phyloP scores from a whole-genome alignment of 2,797 vertebrate species.

The Syndactyla subalaris region DNA sequence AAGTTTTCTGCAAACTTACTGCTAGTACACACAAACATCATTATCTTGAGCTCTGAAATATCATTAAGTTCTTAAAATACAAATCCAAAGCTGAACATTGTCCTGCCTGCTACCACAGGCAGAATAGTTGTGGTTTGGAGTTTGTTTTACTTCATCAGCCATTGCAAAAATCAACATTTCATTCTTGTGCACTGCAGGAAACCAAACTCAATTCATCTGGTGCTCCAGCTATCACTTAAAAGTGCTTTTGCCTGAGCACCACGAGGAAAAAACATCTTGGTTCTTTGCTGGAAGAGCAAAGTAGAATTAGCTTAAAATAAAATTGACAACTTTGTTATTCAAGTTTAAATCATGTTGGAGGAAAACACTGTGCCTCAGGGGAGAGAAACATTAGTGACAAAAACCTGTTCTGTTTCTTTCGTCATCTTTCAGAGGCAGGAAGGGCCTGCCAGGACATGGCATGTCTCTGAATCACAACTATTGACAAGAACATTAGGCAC shows the following conservation, averaged over 20 bases:
- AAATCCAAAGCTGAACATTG: not conserved
- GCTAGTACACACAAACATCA: not conserved
- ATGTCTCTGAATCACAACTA: not conserved
- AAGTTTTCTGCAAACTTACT: not conserved
- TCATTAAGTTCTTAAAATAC: not conserved
- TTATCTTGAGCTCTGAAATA: not conserved
- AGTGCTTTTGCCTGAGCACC: not conserved
- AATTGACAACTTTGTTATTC: not conserved
- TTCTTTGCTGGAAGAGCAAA: not conserved
- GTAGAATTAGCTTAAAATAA: not conserved
- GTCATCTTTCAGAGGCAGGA: not conserved
- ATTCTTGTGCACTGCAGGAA: slow-evolving; percentile 1
- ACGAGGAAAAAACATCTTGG: not conserved
- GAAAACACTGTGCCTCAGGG: slow-evolving; percentile 7
- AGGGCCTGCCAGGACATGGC: not conserved
- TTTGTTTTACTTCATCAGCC: slow-evolving; percentile 2
- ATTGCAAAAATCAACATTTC: slow-evolving; percentile 45
- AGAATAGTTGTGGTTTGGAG: not conserved
- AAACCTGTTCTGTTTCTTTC: not conserved
- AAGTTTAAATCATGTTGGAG: not conserved
- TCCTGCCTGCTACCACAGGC: not conserved
- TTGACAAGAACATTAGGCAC: not conserved
- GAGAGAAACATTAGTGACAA: not conserved
- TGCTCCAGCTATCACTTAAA: slow-evolving; percentile 1
- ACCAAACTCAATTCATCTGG: not conserved